These are phyloP conservation scores for Gavialis gangeticus DNA, from an alignment of 2,113 vertebrate genomes.

Conservation along the genomic window DNA sequence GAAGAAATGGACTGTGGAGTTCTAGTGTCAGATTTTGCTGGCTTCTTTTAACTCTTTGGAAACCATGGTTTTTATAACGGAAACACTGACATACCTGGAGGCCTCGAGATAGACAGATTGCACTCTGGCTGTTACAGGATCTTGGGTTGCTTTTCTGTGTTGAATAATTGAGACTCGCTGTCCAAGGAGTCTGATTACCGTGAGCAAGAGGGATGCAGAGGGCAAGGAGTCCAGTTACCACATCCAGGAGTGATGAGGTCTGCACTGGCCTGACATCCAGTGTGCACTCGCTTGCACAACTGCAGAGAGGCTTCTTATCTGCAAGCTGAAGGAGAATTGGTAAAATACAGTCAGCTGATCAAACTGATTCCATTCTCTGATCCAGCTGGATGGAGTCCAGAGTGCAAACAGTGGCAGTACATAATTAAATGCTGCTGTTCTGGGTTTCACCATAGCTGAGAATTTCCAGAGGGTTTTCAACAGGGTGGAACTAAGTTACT, in stretches of 20 bases:
- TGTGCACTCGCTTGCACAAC: neutral
- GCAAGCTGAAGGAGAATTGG: slow-evolving; percentile 53
- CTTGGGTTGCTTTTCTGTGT: slow-evolving; percentile 76
- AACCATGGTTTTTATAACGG: neutral
- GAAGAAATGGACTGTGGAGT: neutral
- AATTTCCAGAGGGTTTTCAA: slow-evolving; percentile 26
- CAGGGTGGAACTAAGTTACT: neutral
- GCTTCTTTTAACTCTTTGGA: neutral
- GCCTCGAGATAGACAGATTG: neutral
- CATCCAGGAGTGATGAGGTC: slow-evolving; percentile 3
- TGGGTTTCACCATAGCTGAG: slow-evolving; percentile 43
- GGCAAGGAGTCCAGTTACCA: slow-evolving; percentile 73
- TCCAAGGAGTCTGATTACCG: slow-evolving; percentile 76
- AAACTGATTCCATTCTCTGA: slow-evolving; percentile 43
- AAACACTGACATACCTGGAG: neutral
- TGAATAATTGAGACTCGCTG: slow-evolving; percentile 82
- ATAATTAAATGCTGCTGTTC: slow-evolving; percentile 67
- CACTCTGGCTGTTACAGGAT: slow-evolving; percentile 70
- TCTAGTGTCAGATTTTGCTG: neutral
- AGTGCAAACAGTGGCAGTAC: slow-evolving; percentile 26
- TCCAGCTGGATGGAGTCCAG: slow-evolving; percentile 39
- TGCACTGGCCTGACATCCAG: slow-evolving; percentile 30
- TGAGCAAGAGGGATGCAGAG: slow-evolving; percentile 36
- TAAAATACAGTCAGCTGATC: slow-evolving; percentile 43
- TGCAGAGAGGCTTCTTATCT: slow-evolving; percentile 19